A percentile compares a stretch with the other conserved stretches of the same genome.
phyloP scores from a whole-genome alignment of 1,140 invertebrate genomes.

The Acromyrmex heyeri region DNA sequence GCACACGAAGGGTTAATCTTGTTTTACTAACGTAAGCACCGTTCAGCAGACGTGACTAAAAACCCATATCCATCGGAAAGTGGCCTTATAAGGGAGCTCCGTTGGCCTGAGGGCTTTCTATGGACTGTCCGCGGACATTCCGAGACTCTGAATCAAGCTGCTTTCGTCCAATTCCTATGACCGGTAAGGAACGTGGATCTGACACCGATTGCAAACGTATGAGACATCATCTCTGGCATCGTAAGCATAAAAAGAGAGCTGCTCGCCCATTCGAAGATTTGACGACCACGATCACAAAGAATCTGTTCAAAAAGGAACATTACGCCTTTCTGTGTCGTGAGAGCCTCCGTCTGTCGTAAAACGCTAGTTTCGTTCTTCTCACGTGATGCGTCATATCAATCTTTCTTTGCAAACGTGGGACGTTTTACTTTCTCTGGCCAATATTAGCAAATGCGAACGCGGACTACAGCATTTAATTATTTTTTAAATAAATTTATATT shows the following conservation, averaged over 20 bases:
- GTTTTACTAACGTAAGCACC: not conserved
- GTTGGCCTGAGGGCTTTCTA: slow-evolving; percentile 71
- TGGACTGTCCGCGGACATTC: slow-evolving; percentile 74
- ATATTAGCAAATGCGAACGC: not conserved
- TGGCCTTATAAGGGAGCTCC: slow-evolving; percentile 67
- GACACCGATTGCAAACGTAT: slow-evolving; percentile 38
- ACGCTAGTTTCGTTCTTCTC: slow-evolving; percentile 22
- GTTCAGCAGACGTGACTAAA: slow-evolving; percentile 61
- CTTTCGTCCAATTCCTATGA: slow-evolving; percentile 22
- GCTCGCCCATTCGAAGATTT: slow-evolving; percentile 28
- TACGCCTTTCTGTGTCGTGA: slow-evolving; percentile 30
- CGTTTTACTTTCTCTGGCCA: not conserved
- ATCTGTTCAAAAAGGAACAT: slow-evolving; percentile 47
- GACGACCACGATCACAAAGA: slow-evolving; percentile 28
- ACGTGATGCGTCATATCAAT: not conserved
- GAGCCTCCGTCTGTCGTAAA: not conserved
- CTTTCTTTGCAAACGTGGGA: not conserved
- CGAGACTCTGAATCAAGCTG: slow-evolving; percentile 75
- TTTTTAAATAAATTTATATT: not conserved
- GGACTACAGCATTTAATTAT: not conserved
- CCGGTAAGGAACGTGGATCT: slow-evolving; percentile 39
- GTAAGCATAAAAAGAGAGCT: slow-evolving; percentile 15
- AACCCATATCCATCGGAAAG: slow-evolving; percentile 76
- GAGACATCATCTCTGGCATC: slow-evolving; percentile 43
- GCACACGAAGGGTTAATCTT: not conserved